A percentile compares a stretch with the other conserved stretches of the same genome.
These are phyloP conservation scores for Megalopta genalis DNA, from an alignment of 1,140 invertebrate species.

Conservation along the genomic window DNA sequence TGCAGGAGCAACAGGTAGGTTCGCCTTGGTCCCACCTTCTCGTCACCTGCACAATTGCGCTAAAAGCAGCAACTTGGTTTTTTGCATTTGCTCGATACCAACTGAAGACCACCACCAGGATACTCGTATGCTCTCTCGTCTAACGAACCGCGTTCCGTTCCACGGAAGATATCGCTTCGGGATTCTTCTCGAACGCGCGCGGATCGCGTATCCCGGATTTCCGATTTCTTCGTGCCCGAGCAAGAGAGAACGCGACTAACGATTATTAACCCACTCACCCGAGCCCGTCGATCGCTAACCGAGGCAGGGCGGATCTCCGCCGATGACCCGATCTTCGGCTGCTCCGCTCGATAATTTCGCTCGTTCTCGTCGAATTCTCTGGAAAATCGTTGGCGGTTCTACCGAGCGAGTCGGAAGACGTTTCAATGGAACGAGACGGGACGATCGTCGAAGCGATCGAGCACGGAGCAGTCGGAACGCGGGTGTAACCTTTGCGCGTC, in stretches of 20 bases:
- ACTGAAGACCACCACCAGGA: conserved; percentile 74
- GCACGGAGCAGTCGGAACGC: not conserved
- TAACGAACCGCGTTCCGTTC: too few species aligned
- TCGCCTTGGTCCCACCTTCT: conserved; percentile 51
- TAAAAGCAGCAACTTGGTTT: conserved; percentile 72
- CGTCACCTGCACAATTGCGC: conserved; percentile 71
- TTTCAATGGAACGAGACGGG: too few species aligned
- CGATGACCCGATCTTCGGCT: not conserved
- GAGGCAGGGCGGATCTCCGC: not conserved
- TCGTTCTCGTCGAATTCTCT: too few species aligned
- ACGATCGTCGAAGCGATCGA: too few species aligned
- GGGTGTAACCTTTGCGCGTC: too few species aligned
- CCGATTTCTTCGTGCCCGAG: conserved; percentile 4
- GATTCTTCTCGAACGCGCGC: too few species aligned
- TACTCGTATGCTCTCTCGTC: conserved; percentile 16
- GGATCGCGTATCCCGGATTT: too few species aligned
- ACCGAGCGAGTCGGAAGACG: too few species aligned
- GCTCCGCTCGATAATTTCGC: not conserved
- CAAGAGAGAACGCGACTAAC: conserved; percentile 23
- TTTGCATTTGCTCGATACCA: conserved; percentile 76
- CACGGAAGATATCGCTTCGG: too few species aligned
- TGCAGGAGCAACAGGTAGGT: conserved; percentile 95
- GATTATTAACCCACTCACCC: conserved; percentile 41
- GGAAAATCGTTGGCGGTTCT: too few species aligned
- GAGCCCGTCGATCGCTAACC: conserved; percentile 23